Evolutionary conservation across 2,797 vertebrate genomes (phyloP), one percentile per base, ranked within the genome.

Genomic region (Ambastaia sidthimunki): DNA sequence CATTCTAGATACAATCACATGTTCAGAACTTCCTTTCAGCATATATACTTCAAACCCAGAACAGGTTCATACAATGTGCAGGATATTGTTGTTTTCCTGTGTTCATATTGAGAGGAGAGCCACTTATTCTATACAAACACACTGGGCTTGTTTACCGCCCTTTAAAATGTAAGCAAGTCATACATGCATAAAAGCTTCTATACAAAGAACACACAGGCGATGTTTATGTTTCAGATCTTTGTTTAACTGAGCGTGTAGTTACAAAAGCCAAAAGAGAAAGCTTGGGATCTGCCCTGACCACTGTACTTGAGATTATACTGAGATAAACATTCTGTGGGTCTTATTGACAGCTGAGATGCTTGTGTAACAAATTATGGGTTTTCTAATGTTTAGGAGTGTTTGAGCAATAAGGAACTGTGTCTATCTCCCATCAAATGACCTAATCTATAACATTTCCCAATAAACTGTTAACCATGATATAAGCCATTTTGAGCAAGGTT

Each of bases 201-300:
- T n/a, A n/a, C n/a, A n/a, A n/a, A n/a, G n/a, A n/a, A n/a, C n/a
- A n/a, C n/a, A n/a, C 19, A 52, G 47, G 52, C 60, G 34, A 31
- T 31, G 31, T 31, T 31, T 31, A 31, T 31, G 31, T n/a, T 48
- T 21, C 68, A 41, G 65, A 52, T 13, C 21, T 25, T 2, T 54
- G 44, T 71, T 75, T 25, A 85, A 80, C 81, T 73, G 69, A 80
- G 65, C 21, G 63, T 57, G 75, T 73, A 82, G 76, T 80, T 70
- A 85, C 83, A 77, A 77, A 74, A 68, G 59, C n/a, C n/a, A n/a
- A n/a, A n/a, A n/a, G n/a, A 62, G 70, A 60, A 81, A 72, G 62
- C 16, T 76, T 50, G 67, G 50, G 75, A 68, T n/a, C 41, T 41
- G 66, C 78, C n/a, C 72, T 70, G 23, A 69, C 16, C 54, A 60